A percentile compares a stretch with the other conserved stretches of the same genome.
Evolutionary conservation across 2,888 invertebrate species (phyloP).

Genomic region (Odiellus spinosus): DNA sequence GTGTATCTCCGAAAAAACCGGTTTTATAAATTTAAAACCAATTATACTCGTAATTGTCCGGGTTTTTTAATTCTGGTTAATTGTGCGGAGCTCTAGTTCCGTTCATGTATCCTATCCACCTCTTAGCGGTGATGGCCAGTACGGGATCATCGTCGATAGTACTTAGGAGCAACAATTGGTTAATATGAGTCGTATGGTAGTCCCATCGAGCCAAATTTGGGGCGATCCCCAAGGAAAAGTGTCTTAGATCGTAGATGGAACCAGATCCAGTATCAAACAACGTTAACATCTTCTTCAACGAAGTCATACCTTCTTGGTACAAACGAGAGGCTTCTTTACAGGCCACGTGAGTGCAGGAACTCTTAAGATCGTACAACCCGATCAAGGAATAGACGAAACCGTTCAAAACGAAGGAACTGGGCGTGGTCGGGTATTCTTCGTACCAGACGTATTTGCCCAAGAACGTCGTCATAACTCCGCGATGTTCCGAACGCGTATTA

Average conservation of each 20-base stretch:
- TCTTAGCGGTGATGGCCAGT: constrained; percentile 61
- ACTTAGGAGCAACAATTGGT: constrained; percentile 62
- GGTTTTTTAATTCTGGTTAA: no score
- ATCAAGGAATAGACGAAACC: constrained; percentile 95
- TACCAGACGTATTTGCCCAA: constrained; percentile 82
- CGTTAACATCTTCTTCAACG: constrained; percentile 68
- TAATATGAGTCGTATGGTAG: constrained; percentile 95
- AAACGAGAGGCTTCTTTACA: constrained; percentile 46
- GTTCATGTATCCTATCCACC: constrained; percentile 90
- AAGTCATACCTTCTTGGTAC: constrained; percentile 67
- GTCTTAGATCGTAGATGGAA: constrained; percentile 87
- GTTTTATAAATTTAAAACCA: no score
- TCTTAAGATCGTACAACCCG: constrained; percentile 86
- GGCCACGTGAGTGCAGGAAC: constrained; percentile 22
- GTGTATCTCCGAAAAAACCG: no score
- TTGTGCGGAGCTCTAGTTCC: constrained; percentile 90
- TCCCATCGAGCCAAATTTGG: constrained; percentile 97
- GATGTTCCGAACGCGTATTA: constrained; percentile 49
- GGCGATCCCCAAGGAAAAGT: constrained; percentile 70
- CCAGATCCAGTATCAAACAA: constrained; percentile 91
- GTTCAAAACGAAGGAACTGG: constrained; percentile 87
- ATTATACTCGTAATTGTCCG: no score
- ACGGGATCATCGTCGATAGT: constrained; percentile 70
- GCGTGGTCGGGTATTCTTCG: constrained; percentile 94
- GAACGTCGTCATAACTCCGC: constrained; percentile 71